phyloP scores from a whole-genome alignment of 2,888 invertebrate species.

The Brachyopa scutellaris region DNA sequence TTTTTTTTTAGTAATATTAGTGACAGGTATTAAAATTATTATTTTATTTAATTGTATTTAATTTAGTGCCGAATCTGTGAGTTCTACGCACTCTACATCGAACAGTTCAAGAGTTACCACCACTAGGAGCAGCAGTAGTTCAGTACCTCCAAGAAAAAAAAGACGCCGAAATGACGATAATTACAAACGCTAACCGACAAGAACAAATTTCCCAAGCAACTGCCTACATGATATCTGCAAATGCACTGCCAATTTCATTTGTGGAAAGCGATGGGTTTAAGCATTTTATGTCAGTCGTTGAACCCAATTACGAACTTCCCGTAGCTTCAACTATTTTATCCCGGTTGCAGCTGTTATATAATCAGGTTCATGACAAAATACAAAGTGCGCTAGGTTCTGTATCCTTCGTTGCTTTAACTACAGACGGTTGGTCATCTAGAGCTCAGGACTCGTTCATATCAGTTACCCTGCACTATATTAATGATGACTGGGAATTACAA shows the following conservation, averaged over 20 bases:
- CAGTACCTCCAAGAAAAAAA: no score
- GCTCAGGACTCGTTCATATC: constrained; percentile 4
- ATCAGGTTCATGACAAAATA: background rate
- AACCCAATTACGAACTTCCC: constrained; percentile 2
- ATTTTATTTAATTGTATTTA: no score
- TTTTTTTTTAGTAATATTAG: no score
- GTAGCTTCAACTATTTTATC: no score
- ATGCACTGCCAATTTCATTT: constrained; percentile 29
- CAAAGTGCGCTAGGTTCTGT: constrained; percentile 1
- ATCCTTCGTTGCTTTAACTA: constrained; percentile 8
- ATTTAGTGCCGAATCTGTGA: no score
- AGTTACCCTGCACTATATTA: background rate
- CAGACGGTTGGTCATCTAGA: constrained; percentile 27
- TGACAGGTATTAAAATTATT: no score
- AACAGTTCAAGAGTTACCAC: no score
- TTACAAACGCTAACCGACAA: background rate
- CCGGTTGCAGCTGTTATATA: constrained; percentile 24
- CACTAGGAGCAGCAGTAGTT: no score
- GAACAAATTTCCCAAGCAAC: no score
- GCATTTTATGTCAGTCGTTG: constrained; percentile 21
- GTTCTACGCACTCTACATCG: no score
- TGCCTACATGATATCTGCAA: no score
- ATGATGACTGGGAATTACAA: background rate
- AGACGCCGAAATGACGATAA: constrained; percentile 8
- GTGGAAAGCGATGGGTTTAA: constrained; percentile 23